phyloP scores from a whole-genome alignment of 2,113 vertebrate species.

The Sisor rabdophorus region DNA sequence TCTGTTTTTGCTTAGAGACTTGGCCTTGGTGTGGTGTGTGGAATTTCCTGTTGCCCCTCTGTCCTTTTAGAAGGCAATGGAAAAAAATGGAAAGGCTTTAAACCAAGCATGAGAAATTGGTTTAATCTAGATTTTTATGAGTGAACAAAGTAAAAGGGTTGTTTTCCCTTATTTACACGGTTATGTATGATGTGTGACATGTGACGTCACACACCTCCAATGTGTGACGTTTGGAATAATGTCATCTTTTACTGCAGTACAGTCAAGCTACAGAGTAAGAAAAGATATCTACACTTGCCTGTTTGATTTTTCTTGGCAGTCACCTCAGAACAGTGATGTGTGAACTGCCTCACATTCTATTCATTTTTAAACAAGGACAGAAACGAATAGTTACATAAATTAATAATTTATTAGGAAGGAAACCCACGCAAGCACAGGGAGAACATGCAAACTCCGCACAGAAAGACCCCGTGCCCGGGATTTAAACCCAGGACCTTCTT shows the following conservation, averaged over 20 bases:
- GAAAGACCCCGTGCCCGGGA: no score
- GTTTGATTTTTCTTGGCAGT: not conserved
- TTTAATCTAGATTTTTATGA: no score
- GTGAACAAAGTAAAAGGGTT: not conserved
- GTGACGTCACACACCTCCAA: not conserved
- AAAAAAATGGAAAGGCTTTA: not conserved
- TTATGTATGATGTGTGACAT: no score
- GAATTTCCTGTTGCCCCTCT: conserved; percentile 27
- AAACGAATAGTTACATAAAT: no score
- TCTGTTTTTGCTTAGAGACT: conserved; percentile 28
- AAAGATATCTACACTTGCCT: not conserved
- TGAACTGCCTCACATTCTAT: no score
- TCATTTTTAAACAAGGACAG: no score
- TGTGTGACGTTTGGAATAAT: not conserved
- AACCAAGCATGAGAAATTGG: not conserved
- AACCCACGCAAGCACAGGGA: no score
- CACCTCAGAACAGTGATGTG: not conserved
- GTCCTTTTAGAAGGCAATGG: not conserved
- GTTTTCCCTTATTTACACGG: not conserved
- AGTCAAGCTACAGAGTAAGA: not conserved
- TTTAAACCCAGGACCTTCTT: no score
- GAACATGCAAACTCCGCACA: no score
- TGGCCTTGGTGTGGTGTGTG: conserved; percentile 12
- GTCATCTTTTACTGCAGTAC: not conserved
- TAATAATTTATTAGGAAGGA: no score